These are phyloP conservation scores for Cataglyphis cursor DNA, from an alignment of 2,888 invertebrate species.

Conservation along the genomic window DNA sequence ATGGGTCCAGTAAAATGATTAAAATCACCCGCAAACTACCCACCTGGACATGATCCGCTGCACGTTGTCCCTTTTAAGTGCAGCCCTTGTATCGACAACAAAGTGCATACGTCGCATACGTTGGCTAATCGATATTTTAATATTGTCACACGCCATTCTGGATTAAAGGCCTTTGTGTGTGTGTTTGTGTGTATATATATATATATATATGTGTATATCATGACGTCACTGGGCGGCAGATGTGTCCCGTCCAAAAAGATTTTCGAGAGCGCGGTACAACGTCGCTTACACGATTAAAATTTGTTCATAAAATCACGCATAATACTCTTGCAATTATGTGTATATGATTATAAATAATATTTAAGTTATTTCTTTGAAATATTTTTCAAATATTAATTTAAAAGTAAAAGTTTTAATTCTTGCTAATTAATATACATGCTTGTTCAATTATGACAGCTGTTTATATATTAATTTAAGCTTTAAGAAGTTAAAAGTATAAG, in stretches of 20 bases:
- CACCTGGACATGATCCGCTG: constrained; percentile 76
- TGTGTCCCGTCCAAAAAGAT: constrained; percentile 67
- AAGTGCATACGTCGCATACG: constrained; percentile 87
- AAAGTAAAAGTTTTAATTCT: not conserved
- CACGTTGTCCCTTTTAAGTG: constrained; percentile 78
- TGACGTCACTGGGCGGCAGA: constrained; percentile 75
- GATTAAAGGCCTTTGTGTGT: constrained; percentile 79
- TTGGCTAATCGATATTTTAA: constrained; percentile 87
- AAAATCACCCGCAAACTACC: constrained; percentile 79
- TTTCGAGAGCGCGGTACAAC: constrained; percentile 28
- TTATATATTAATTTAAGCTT: not conserved
- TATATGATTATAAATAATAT: constrained; percentile 12
- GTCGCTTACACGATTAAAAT: constrained; percentile 49
- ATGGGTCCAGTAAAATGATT: constrained; percentile 68
- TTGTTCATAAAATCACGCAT: not conserved
- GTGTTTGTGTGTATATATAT: not conserved
- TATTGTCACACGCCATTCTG: constrained; percentile 83
- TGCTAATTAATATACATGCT: not conserved
- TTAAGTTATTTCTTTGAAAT: not conserved
- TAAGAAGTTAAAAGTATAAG: not conserved
- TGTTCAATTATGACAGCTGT: not conserved
- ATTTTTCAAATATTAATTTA: constrained; percentile 7
- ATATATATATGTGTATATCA: constrained; percentile 14
- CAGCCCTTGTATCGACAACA: constrained; percentile 82
- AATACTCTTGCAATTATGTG: not conserved